Evolutionary conservation across 2,797 vertebrate genomes (phyloP).

Genomic region (Spheniscus humboldti): DNA sequence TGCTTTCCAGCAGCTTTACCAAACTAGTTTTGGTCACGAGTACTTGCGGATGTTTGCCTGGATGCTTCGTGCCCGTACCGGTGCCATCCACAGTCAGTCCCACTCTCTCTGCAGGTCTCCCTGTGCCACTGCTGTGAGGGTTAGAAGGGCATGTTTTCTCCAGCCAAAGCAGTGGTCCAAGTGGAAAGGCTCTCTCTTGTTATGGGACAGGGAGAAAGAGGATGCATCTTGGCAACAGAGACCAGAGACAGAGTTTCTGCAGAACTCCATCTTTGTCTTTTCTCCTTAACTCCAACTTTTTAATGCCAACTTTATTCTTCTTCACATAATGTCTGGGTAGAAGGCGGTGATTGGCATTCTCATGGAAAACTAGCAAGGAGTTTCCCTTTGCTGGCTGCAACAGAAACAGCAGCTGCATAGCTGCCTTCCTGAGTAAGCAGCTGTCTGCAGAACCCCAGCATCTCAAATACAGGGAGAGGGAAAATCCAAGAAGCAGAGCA

Average conservation of each 20-base stretch:
- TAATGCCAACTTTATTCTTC: background rate
- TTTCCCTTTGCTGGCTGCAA: background rate
- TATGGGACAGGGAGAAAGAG: background rate
- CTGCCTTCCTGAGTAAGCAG: background rate
- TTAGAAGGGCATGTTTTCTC: background rate
- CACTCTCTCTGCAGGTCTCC: background rate
- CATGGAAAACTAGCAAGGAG: background rate
- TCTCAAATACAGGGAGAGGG: background rate
- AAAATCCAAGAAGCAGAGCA: background rate
- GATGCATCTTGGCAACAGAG: background rate
- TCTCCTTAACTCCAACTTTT: background rate
- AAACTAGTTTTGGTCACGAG: background rate
- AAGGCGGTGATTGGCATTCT: background rate
- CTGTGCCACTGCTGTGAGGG: background rate
- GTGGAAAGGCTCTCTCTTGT: background rate
- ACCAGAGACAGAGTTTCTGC: background rate
- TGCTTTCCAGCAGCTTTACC: background rate
- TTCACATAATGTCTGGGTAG: background rate
- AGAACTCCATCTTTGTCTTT: background rate
- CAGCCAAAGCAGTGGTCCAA: background rate
- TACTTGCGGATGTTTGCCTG: background rate
- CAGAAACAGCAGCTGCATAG: background rate
- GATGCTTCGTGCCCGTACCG: fast-evolving
- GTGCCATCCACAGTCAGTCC: background rate
- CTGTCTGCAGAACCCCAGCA: background rate